These are phyloP conservation scores for Dryococelus australis DNA, from an alignment of 2,888 invertebrate genomes.

Conservation along the genomic window DNA sequence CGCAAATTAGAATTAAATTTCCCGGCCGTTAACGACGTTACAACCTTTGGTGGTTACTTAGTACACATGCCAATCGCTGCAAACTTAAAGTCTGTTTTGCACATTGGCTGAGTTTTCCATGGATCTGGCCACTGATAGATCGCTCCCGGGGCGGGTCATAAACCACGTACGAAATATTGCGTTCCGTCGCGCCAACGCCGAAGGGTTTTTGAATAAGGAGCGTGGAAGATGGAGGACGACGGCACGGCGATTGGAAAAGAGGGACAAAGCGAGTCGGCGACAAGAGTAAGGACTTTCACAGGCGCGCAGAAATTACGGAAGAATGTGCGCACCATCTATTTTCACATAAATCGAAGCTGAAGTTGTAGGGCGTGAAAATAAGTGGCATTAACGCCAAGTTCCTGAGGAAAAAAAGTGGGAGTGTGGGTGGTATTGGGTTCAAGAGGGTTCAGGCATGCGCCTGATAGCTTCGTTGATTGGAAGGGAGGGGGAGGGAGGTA, in stretches of 20 bases:
- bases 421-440: neutral
- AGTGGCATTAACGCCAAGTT: conserved; percentile 11
- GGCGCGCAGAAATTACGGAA: neutral
- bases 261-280: neutral
- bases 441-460: neutral
- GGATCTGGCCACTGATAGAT: neutral
- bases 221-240: neutral
- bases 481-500: neutral
- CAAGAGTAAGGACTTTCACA: neutral
- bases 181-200: neutral
- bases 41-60: no score
- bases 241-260: neutral
- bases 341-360: neutral
- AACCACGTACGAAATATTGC: neutral
- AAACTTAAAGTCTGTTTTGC: no score
- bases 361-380: neutral
- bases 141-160: neutral
- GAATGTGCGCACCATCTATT: conserved; percentile 10
- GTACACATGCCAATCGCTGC: no score
- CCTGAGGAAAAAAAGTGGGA: neutral
- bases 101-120: no score
- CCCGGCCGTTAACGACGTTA: no score
- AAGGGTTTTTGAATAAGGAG: neutral
- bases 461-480: neutral
- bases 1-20: no score